Conservation (phyloP, 30 jellyfish, hydroid and myxozoan genomes). For the Turritopsis rubra region DNA sequence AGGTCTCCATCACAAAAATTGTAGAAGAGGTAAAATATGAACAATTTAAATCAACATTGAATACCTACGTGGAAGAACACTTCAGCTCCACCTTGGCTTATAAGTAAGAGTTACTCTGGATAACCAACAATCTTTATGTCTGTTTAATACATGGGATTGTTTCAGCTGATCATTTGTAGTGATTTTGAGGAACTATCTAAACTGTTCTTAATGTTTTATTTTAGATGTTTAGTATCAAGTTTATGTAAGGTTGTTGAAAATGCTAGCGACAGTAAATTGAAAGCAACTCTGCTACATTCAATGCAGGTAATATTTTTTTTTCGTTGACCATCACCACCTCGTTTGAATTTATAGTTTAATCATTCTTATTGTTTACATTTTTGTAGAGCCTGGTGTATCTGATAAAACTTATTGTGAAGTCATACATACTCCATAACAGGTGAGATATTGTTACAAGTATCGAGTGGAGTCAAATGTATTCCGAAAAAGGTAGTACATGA, state of each 20-base stretch:
- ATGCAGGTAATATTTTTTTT: conserved; percentile 17
- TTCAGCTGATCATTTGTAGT: no score
- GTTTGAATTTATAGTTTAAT: neutral
- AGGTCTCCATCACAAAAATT: conserved; percentile 39
- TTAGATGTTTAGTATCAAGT: conserved; percentile 22
- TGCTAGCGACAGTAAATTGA: neutral
- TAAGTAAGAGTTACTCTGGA: conserved; percentile 31
- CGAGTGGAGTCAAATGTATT: no score
- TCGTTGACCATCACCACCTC: neutral
- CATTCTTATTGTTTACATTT: neutral
- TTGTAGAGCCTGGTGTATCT: conserved; percentile 53
- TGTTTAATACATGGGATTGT: no score
- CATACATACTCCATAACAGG: conserved; percentile 76
- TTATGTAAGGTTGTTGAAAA: conserved; percentile 14
- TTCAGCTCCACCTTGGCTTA: conserved; percentile 86
- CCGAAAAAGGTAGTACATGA: no score
- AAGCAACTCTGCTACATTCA: neutral
- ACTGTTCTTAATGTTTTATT: conserved; percentile 2
- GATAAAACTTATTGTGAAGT: conserved; percentile 48
- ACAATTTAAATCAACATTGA: conserved; percentile 63
- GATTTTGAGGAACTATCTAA: no score
- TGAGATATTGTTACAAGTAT: neutral
- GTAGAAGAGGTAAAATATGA: conserved; percentile 60
- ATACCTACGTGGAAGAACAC: conserved; percentile 75
- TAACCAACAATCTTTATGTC: no score